phyloP scores from a whole-genome alignment of 2,113 vertebrate species.

The Poeciliopsis prolifica region DNA sequence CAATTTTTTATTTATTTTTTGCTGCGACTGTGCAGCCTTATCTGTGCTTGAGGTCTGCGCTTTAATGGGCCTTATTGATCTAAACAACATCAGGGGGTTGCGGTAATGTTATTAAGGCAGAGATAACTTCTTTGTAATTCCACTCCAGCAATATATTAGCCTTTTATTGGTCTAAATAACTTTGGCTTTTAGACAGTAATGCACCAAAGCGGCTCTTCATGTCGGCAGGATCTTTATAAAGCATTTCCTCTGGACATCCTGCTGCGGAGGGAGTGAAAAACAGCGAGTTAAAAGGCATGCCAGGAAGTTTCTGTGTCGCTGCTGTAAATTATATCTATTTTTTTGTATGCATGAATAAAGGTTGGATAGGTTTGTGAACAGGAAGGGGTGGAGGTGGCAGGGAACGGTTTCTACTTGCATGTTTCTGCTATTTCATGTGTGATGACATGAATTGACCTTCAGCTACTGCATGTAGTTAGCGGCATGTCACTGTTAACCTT shows the following conservation, averaged over 20 bases:
- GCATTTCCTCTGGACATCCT: constrained; percentile 80
- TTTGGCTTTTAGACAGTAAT: constrained; percentile 85
- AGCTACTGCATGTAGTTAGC: too few species aligned
- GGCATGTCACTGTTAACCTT: background rate
- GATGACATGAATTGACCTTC: background rate
- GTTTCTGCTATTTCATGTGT: constrained; percentile 35
- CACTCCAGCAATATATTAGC: constrained; percentile 84
- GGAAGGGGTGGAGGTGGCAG: constrained; percentile 19
- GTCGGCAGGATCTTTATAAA: constrained; percentile 83
- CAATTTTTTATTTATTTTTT: constrained; percentile 46
- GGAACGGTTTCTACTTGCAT: constrained; percentile 29
- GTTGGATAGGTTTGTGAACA: constrained; percentile 37
- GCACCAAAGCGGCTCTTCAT: constrained; percentile 77
- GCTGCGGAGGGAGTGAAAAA: constrained; percentile 72
- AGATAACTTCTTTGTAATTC: constrained; percentile 84
- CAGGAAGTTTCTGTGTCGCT: constrained; percentile 77
- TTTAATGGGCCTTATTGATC: constrained; percentile 86
- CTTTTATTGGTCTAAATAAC: constrained; percentile 85
- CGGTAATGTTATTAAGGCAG: constrained; percentile 81
- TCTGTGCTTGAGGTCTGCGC: constrained; percentile 79
- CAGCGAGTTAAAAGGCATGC: constrained; percentile 78
- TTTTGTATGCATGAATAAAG: constrained; percentile 72
- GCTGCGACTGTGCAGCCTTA: constrained; percentile 64
- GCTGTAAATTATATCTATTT: constrained; percentile 71
- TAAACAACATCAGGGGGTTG: constrained; percentile 82